Percentiles rank a stretch among this genome's conserved stretches.
phyloP scores from a whole-genome alignment of 2,113 vertebrate genomes.

The Probosciger aterrimus region DNA sequence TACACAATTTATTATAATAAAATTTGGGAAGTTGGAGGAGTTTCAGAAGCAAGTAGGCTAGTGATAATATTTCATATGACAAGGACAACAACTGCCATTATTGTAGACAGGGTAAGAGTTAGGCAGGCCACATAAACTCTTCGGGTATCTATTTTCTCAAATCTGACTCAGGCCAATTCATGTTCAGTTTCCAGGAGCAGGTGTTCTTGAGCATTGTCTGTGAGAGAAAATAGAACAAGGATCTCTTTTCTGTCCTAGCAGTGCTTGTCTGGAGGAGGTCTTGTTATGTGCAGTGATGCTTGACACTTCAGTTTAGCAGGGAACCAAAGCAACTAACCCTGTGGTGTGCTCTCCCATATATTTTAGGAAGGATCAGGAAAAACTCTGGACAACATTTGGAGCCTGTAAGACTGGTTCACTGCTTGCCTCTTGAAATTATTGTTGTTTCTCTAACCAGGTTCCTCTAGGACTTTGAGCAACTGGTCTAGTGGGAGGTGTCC shows the following conservation, averaged over 20 bases:
- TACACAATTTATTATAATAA: not conserved
- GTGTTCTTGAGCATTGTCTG: not conserved
- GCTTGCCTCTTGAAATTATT: not conserved
- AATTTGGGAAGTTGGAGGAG: not conserved
- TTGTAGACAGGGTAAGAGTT: not conserved
- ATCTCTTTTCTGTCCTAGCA: not conserved
- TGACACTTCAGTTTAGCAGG: not conserved
- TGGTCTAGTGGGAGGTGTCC: not conserved
- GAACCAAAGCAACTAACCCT: not conserved
- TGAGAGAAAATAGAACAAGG: not conserved
- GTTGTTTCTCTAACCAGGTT: not conserved
- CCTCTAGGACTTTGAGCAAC: not conserved
- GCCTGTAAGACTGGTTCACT: not conserved
- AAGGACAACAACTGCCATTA: not conserved
- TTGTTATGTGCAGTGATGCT: not conserved
- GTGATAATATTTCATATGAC: not conserved
- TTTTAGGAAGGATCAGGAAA: not conserved
- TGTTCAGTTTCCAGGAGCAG: not conserved
- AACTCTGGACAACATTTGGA: not conserved
- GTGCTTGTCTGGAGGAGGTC: not conserved
- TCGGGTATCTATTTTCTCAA: not conserved
- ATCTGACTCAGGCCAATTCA: not conserved
- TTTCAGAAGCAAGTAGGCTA: not conserved
- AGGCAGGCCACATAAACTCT: not conserved
- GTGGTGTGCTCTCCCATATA: rapidly evolving